Base-by-base conservation (phyloP, 1,140 invertebrate species). In the Battus philenor region DNA sequence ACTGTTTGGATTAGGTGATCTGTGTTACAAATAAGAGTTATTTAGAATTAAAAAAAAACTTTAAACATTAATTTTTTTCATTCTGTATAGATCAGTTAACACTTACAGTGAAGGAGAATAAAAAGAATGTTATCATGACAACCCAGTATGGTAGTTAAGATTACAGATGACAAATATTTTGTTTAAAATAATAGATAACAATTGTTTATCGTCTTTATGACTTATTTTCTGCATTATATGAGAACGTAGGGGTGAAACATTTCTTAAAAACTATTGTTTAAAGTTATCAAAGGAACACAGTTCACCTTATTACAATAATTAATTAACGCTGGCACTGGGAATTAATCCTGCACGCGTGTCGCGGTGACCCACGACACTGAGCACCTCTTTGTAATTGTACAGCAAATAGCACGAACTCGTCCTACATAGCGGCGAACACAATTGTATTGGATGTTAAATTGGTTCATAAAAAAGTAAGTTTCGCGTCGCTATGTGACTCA, bases 371-470 rank as follows among this genome's bases (percentile, higher is more conserved):
- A n/a, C n/a, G n/a, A n/a, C n/a, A n/a, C n/a, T n/a, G n/a, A n/a
- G n/a, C n/a, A n/a, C n/a, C n/a, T n/a, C n/a, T 33, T 41, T 5
- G 11, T 47, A 39, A 41, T 39, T 47, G 47, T 11, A 29, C 38
- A 29, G 22, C 36, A 49, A 49, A 49, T 32, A 49, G 22, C 47
- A 26, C 10, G 38, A 36, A 30, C 13, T 20, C 31, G 30, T 34
- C 3, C 18, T 16, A 20, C 29, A 17, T 47, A 38, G 15, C 38
- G 36, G 39, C 49, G 49, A 47, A 59, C 64, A 64, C 61, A 68
- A 63, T 68, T 67, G 53, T 65, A 65, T 65, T 70, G 54, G 49
- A 39, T 30, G 57, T 61, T 72, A 74, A 75, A 75, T 71, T 73
- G 60, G 58, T 66, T 54, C 59, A 68, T 73, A 75, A 69, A 73